Evolutionary conservation across 2,888 invertebrate species (phyloP), one percentile per base, ranked within the genome.

Genomic region (Ernsta delagoae): DNA sequence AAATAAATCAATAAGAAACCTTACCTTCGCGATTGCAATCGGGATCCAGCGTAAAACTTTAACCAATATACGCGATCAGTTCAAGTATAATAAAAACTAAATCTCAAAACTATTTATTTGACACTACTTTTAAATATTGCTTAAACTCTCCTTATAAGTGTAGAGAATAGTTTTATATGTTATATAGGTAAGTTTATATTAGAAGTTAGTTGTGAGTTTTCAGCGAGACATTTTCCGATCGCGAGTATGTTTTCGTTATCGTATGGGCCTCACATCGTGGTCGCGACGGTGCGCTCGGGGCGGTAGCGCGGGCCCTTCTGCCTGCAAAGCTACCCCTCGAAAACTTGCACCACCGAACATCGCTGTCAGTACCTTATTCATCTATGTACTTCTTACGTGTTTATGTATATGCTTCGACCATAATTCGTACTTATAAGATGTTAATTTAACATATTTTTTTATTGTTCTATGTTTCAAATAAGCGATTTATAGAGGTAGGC

Each of bases 251-350:
- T 67, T 71, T 65, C 12, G 56, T 34, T 67, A 70, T 65, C 12
- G 61, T 60, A 70, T 43, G 57, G 77, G 78, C n/a, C 61, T 82
- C 78, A 79, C 86, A 86, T 85, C 72, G 71, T 77, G 76, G 50
- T 68, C 71, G 73, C 56, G 56, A 7, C 68, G 72, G 80, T 82
- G 83, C 77, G 75, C 74, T 79, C 78, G 72, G 76, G 73, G 75
- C 83, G 87, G 78, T 77, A 80, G 82, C 86, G 84, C 87, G 85
- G 76, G 79, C 80, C 84, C 80, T 75, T 89, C 83, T 90, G 90
- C 79, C 80, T 75, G 90, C 80, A 85, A 83, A 75, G 74, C 70
- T 71, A 68, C 74, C 71, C 81, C 81, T 81, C 53, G n/a, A 24
- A 43, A 34, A 65, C 60, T 66, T 66, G 66, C 66, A 66, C 59